Evolutionary conservation across 2,797 vertebrate genomes (phyloP).

Genomic region (Champsocephalus gunnari): DNA sequence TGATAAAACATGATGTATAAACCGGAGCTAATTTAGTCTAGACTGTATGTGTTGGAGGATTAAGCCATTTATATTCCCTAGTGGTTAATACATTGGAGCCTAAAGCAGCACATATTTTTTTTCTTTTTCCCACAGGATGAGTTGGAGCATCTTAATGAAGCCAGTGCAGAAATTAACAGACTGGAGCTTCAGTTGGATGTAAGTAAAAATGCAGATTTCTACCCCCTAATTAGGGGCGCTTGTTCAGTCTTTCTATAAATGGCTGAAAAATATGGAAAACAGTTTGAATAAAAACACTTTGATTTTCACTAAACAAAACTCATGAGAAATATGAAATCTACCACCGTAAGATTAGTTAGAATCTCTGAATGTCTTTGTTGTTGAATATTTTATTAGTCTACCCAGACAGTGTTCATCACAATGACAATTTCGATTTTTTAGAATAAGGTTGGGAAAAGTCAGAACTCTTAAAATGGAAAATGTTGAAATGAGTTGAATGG

Average conservation of each 20-base stretch:
- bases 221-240: not conserved
- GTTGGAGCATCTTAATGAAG: constrained; percentile 94
- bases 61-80: not conserved
- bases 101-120: not conserved
- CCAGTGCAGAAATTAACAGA: constrained; percentile 94
- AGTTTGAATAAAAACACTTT: constrained; percentile 20
- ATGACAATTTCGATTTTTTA: constrained; percentile 28
- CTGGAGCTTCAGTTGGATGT: constrained; percentile 93
- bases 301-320: constrained; percentile 35
- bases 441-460: constrained; percentile 11
- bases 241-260: not conserved
- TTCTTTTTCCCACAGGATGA: constrained; percentile 85
- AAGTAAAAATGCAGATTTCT: constrained; percentile 69
- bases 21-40: not conserved
- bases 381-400: constrained; percentile 46
- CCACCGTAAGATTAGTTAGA: constrained; percentile 1
- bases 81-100: not conserved
- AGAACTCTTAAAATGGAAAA: constrained; percentile 24
- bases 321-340: constrained; percentile 19
- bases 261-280: constrained; percentile 6
- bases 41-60: not conserved
- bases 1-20: not conserved
- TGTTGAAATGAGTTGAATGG: not conserved
- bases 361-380: constrained; percentile 5
- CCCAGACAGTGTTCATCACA: constrained; percentile 34